Conservation (phyloP, 2,113 vertebrate genomes). For the Danionella cerebrum region DNA sequence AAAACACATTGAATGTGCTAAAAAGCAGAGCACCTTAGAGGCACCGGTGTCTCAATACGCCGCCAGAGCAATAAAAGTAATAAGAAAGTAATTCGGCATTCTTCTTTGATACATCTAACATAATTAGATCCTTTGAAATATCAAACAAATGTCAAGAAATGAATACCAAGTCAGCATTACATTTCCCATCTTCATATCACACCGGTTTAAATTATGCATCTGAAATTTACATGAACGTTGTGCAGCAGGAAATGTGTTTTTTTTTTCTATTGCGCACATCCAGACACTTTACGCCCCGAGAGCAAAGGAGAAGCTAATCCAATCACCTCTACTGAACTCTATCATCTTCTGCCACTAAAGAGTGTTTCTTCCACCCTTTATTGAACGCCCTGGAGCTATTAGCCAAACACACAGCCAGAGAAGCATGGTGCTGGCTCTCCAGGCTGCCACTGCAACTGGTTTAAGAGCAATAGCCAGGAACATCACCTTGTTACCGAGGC, state of each 20-base stretch:
- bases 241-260: not conserved
- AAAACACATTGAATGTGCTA: not conserved
- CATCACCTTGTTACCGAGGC: too few relatives aligned
- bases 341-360: constrained; percentile 24
- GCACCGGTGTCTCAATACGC: not conserved
- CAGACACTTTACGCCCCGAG: not conserved
- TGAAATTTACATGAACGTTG: not conserved
- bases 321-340: constrained; percentile 29
- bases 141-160: not conserved
- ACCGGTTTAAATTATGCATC: not conserved
- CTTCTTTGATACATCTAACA: not conserved
- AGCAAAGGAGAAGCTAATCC: constrained; percentile 23
- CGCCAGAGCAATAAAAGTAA: not conserved
- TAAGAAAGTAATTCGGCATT: not conserved
- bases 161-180: not conserved
- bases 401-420: not conserved
- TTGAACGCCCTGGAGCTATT: constrained; percentile 19
- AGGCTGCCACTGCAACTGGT: too few relatives aligned
- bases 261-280: not conserved
- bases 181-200: not conserved
- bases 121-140: not conserved
- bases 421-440: not conserved
- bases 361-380: constrained; percentile 10
- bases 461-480: too few relatives aligned
- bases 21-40: not conserved